Evolutionary conservation across 2,888 invertebrate species (phyloP).

Genomic region (Smittia aterrima): DNA sequence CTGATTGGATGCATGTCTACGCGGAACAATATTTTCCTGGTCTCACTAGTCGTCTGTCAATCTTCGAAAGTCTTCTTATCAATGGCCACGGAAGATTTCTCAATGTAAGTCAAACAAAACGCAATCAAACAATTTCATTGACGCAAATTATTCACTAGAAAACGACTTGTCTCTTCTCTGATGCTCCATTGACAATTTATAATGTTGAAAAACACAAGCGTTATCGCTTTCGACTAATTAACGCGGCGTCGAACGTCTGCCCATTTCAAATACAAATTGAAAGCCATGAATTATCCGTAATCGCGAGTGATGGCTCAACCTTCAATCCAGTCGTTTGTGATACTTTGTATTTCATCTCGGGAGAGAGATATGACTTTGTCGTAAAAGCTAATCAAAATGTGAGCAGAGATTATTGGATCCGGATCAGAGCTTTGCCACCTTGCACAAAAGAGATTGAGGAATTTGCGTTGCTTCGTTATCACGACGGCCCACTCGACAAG

Average conservation of each 20-base stretch:
- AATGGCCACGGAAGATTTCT: conserved; percentile 47
- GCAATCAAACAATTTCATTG: neutral
- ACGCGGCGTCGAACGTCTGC: conserved; percentile 33
- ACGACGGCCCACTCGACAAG: neutral
- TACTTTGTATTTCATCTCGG: conserved; percentile 47
- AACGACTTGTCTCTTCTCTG: conserved; percentile 42
- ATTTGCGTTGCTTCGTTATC: conserved; percentile 40
- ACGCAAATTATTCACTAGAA: neutral
- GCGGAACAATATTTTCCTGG: conserved; percentile 50
- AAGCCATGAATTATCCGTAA: conserved; percentile 46
- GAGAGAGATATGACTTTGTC: conserved; percentile 54
- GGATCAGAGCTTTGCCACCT: conserved; percentile 37
- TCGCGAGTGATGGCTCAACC: conserved; percentile 47
- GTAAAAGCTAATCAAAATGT: conserved; percentile 49
- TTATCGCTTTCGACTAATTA: conserved; percentile 32
- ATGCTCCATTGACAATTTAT: conserved; percentile 33
- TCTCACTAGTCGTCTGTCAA: conserved; percentile 44
- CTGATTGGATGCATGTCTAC: conserved; percentile 75
- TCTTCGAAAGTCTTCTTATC: conserved; percentile 47
- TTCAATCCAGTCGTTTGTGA: conserved; percentile 44
- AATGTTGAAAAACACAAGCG: conserved; percentile 7
- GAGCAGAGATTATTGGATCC: conserved; percentile 44
- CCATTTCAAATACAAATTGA: conserved; percentile 48
- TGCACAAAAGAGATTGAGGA: conserved; percentile 36
- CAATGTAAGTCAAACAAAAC: neutral